These are phyloP conservation scores for Stegostoma tigrinum DNA, from an alignment of 2,113 vertebrate species.

Conservation along the genomic window DNA sequence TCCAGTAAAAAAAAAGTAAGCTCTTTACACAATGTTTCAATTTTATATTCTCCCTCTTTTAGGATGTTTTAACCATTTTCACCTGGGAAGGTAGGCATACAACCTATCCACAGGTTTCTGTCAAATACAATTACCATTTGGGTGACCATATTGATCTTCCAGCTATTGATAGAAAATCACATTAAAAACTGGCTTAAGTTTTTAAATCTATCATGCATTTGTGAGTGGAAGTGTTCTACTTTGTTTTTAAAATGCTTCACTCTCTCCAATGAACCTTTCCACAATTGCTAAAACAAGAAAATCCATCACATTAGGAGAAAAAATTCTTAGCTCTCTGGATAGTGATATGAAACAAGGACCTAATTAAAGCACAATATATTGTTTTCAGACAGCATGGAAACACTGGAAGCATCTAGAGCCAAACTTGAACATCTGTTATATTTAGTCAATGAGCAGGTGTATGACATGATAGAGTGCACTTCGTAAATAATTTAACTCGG, in stretches of 20 bases:
- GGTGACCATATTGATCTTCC: not conserved
- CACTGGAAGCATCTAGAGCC: constrained; percentile 41
- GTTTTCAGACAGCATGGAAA: not conserved
- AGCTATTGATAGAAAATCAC: not conserved
- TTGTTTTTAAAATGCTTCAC: not conserved
- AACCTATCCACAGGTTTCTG: not conserved
- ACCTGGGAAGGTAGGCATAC: not conserved
- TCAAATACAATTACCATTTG: not conserved
- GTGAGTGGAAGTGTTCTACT: not conserved
- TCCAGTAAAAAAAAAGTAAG: not conserved
- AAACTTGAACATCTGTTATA: constrained; percentile 49
- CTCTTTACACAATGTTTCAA: not conserved
- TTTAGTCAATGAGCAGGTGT: constrained; percentile 50
- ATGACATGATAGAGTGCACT: constrained; percentile 46
- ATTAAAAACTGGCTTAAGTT: not conserved
- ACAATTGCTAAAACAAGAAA: not conserved
- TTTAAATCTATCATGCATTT: not conserved
- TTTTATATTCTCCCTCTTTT: not conserved
- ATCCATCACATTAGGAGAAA: not conserved
- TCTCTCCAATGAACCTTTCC: not conserved
- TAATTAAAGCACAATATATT: constrained; percentile 5
- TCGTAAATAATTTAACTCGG: constrained; percentile 55
- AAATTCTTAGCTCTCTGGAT: not conserved
- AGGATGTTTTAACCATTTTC: not conserved
- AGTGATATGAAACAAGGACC: not conserved